phyloP scores from a whole-genome alignment of 1,140 invertebrate genomes.

The Drosophila ercepeae region DNA sequence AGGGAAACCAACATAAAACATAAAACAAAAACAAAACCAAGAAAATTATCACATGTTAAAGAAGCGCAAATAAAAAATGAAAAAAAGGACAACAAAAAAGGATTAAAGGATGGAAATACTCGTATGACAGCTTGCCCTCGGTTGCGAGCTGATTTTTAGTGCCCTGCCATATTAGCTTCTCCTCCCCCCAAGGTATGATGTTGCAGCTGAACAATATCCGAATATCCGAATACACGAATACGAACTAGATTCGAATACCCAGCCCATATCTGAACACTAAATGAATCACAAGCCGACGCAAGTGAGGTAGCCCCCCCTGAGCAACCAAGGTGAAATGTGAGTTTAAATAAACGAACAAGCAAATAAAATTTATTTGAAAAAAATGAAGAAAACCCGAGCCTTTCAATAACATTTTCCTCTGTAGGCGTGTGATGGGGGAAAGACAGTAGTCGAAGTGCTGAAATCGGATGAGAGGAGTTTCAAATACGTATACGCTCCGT shows the following conservation, averaged over 20 bases:
- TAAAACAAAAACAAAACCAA: constrained; percentile 28
- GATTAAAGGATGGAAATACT: not conserved
- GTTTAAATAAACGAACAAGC: constrained; percentile 26
- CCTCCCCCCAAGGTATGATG: constrained; percentile 66
- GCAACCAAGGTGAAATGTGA: constrained; percentile 73
- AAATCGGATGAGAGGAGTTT: too few relatives aligned
- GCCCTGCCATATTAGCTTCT: constrained; percentile 68
- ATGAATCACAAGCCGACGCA: constrained; percentile 13
- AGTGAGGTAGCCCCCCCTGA: constrained; percentile 32
- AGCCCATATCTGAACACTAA: constrained; percentile 13
- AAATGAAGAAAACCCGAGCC: constrained; percentile 23
- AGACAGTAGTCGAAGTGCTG: too few relatives aligned
- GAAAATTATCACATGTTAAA: constrained; percentile 73
- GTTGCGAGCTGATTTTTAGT: constrained; percentile 52
- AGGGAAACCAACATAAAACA: constrained; percentile 25
- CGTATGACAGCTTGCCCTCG: constrained; percentile 24
- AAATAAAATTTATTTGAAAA: constrained; percentile 44
- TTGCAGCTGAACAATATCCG: constrained; percentile 34
- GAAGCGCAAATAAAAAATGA: constrained; percentile 56
- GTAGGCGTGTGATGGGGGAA: too few relatives aligned
- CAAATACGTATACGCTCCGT: too few relatives aligned
- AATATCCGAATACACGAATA: constrained; percentile 11
- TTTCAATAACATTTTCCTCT: too few relatives aligned
- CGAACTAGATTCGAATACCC: constrained; percentile 5
- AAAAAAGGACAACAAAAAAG: constrained; percentile 10